Evolutionary conservation across 2,113 vertebrate genomes (phyloP).

Genomic region (Leucoraja erinaceus): DNA sequence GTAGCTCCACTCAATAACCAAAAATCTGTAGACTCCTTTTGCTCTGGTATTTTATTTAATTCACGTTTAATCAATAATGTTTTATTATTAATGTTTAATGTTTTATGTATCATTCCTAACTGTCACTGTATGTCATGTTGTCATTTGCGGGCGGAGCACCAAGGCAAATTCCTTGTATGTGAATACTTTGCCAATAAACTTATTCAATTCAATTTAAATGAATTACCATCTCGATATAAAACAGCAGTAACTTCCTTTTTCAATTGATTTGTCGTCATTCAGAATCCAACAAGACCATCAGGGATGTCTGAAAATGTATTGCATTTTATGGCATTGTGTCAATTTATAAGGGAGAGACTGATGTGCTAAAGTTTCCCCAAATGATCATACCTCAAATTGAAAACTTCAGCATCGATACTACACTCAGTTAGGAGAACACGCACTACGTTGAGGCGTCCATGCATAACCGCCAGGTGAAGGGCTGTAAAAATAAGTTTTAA

Average conservation of each 20-base stretch:
- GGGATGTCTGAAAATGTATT: not conserved
- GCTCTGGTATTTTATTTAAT: too few relatives aligned
- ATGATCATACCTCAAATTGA: slow-evolving; percentile 77
- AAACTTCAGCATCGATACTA: slow-evolving; percentile 89
- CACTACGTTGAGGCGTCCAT: slow-evolving; percentile 89
- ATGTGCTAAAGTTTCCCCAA: not conserved
- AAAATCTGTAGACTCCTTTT: too few relatives aligned
- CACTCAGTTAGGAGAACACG: slow-evolving; percentile 88
- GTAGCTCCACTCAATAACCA: too few relatives aligned
- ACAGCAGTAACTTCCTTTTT: not conserved
- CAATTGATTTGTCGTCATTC: not conserved
- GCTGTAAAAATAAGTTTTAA: slow-evolving; percentile 55
- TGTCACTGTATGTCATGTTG: too few relatives aligned
- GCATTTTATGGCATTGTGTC: not conserved
- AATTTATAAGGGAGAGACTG: not conserved
- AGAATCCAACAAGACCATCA: not conserved
- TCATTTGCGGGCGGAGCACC: too few relatives aligned
- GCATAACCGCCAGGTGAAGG: slow-evolving; percentile 94
- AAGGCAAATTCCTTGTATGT: too few relatives aligned
- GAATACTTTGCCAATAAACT: too few relatives aligned
- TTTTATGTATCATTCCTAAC: too few relatives aligned
- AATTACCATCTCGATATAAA: not conserved
- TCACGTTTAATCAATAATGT: too few relatives aligned
- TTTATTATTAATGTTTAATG: too few relatives aligned
- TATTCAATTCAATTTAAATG: not conserved